Evolutionary conservation across 2,797 vertebrate genomes (phyloP), one percentile per base, ranked within the genome.

Genomic region (Lacerta viridis): DNA sequence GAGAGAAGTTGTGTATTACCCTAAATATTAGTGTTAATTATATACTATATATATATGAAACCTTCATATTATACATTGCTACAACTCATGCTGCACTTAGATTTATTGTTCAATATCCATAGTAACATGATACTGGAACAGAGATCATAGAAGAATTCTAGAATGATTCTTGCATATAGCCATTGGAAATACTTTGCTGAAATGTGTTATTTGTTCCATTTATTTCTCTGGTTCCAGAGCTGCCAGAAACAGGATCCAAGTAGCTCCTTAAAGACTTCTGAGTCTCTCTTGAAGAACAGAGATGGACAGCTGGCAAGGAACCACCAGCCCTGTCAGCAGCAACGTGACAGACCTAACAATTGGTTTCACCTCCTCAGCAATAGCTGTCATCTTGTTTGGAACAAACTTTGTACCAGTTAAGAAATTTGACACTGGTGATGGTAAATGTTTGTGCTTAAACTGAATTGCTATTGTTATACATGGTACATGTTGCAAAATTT

Each of bases 391-490:
- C 74, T 92, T 99, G 0, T 99, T 97, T 90, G 98, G 98, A 27
- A 98, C 98, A 95, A 98, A 98, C 84, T 98, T 98, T 90, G 98
- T 98, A 50, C 98, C 98, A 6, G 95, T 99, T 39, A 99, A 99
- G 95, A 98, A 97, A 86, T 97, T 97, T 88, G 97, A 99, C 84
- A 97, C 97, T 11, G 98, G 98, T 1, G 98, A 99, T 92, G 98
- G 98, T 99, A 95, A 98, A 94, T 20, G 18, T 23, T 20, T 77
- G 33, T 64, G 5, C 15, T 85, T 18, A 61, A 71, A 78, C 33
- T 29, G 36, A 71, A 29, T 71, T 88, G 1, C 39, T 84, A 72
- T 61, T 25, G 3, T 36, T 90, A 41, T 87, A 50, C 68, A n/a
- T 43, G 72, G 9, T 17, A 39, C 9, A 50, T 29, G 25, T 5